phyloP scores from a whole-genome alignment of 2,113 vertebrate genomes.

The Hemicordylus capensis region DNA sequence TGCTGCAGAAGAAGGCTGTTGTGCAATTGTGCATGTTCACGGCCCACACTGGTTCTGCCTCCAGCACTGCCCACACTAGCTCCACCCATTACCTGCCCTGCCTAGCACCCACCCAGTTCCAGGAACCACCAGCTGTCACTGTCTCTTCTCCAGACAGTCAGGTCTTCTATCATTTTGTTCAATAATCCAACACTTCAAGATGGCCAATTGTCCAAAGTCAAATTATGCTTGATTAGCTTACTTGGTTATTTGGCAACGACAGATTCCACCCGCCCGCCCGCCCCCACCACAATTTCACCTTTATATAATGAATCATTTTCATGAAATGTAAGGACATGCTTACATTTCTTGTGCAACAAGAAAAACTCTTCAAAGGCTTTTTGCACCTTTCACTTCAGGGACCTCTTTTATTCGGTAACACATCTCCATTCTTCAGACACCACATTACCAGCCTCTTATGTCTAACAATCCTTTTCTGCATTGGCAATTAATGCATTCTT shows the following conservation, averaged over 20 bases:
- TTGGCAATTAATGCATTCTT: background rate
- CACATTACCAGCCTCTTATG: background rate
- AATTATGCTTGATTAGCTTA: background rate
- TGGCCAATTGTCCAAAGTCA: background rate
- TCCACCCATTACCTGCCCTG: too few relatives aligned
- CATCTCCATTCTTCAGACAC: background rate
- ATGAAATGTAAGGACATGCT: background rate
- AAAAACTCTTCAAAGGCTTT: background rate
- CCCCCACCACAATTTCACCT: background rate
- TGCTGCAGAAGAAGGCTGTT: too few relatives aligned
- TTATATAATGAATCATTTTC: slow-evolving; percentile 6
- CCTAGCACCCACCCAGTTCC: too few relatives aligned
- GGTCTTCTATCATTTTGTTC: too few relatives aligned
- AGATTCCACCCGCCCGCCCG: too few relatives aligned
- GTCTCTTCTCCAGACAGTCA: too few relatives aligned
- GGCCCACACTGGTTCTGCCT: too few relatives aligned
- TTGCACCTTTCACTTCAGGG: slow-evolving; percentile 2
- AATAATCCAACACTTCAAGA: background rate
- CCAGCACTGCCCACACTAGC: too few relatives aligned
- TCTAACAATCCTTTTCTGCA: background rate
- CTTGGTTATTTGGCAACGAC: background rate
- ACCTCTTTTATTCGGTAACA: background rate
- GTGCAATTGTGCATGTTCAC: too few relatives aligned
- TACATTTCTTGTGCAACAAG: background rate
- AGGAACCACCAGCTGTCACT: too few relatives aligned